Base-by-base conservation (phyloP, 2,888 invertebrate species). In the Eulithis testata region DNA sequence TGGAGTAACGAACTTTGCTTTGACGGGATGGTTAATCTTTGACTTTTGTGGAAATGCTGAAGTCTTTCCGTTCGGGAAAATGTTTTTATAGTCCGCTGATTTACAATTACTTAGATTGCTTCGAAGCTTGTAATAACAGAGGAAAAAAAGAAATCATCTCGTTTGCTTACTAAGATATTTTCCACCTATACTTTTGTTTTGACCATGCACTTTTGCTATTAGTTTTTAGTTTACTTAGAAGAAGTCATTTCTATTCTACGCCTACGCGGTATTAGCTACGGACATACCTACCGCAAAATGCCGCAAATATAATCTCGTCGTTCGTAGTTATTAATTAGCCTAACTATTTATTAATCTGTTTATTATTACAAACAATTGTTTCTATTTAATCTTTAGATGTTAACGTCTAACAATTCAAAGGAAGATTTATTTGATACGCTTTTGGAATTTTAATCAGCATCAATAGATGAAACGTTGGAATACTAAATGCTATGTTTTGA, bases 1-100 rank as follows among this genome's bases (percentile, higher is more conserved):
- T 65, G 63, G 71, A 68, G 68, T 77, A 76, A 79, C 73, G 72
- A 76, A 78, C 68, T 73, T 65, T 65, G 70, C 69, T 70, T 73
- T 73, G 74, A 72, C 64, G 66, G 73, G 65, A 71, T 75, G 69
- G 69, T 73, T 70, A 65, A 68, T 68, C 62, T 61, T 50, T 47
- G 60, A 54, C 27, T 36, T 58, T 50, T 6, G 45, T 54, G 59
- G 36, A 36, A 67, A 43, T 54, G 36, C 49, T 47, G 43, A 11
- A 43, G 31, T 59, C 47, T 44, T 56, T 50, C 40, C 14, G 51
- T 9, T 27, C 0, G 14, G 11, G 56, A 36, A 44, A 40, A 49
- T 62, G 40, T 49, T 61, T 55, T 14, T 40, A 21, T 11, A 31
- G 31, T 40, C 50, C 40, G n/a, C 11, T 53, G 53, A 11, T n/a